Conservation (phyloP, 1,140 invertebrate species). For the Cotesia typhae region DNA sequence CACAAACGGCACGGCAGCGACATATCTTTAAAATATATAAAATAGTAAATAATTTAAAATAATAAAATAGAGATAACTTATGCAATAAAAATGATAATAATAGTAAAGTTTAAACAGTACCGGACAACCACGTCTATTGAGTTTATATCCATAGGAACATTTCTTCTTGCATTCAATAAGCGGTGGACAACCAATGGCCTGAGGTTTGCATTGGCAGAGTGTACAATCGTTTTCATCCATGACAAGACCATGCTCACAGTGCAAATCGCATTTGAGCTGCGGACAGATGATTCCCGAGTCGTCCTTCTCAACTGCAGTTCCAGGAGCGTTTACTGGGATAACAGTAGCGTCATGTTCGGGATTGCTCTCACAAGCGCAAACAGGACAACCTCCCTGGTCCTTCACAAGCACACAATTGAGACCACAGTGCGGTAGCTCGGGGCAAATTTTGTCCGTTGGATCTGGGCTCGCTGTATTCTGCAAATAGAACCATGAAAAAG, state of each 20-base stretch:
- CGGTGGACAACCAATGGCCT: slow-evolving; percentile 44
- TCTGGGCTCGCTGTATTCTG: slow-evolving; percentile 39
- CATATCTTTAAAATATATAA: slow-evolving; percentile 49
- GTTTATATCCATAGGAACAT: slow-evolving; percentile 56
- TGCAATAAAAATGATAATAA: slow-evolving; percentile 5
- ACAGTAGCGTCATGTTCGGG: slow-evolving; percentile 36
- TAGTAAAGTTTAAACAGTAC: slow-evolving; percentile 40
- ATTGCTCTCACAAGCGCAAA: slow-evolving; percentile 48
- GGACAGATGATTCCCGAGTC: slow-evolving; percentile 50
- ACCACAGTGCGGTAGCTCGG: slow-evolving; percentile 47
- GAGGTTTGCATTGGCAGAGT: slow-evolving; percentile 54
- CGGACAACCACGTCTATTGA: slow-evolving; percentile 53
- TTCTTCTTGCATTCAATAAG: slow-evolving; percentile 53
- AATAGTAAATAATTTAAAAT: slow-evolving; percentile 10
- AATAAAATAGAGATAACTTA: slow-evolving; percentile 8
- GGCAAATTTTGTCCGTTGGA: slow-evolving; percentile 45
- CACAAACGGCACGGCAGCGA: slow-evolving; percentile 54
- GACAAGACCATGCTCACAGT: slow-evolving; percentile 53
- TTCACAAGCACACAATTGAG: slow-evolving; percentile 48
- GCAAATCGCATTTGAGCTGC: slow-evolving; percentile 52
- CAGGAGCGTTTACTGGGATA: slow-evolving; percentile 36
- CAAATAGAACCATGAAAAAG: slow-evolving; percentile 36
- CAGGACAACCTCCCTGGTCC: slow-evolving; percentile 50
- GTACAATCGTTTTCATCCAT: slow-evolving; percentile 59
- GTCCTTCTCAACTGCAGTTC: slow-evolving; percentile 38